Evolutionary conservation across 2,113 vertebrate species (phyloP), one percentile per base, ranked within the genome.

Genomic region (Urocitellus parryii): DNA sequence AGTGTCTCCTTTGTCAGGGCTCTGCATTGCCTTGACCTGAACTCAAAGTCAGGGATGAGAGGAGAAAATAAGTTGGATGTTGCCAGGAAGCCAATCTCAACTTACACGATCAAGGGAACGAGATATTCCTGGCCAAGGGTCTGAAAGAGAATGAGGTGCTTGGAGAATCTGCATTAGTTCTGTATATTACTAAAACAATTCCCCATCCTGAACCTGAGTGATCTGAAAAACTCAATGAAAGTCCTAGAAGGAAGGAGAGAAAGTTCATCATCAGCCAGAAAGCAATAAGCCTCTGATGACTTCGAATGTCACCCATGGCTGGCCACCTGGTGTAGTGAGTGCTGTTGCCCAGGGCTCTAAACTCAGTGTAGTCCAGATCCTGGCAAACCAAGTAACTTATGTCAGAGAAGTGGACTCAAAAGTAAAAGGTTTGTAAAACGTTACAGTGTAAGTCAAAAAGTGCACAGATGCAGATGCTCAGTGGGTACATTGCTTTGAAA

Each of bases 401-500:
- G 83, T 81, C 42, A 56, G 81, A 73, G 39, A 91, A 78, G 25
- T 37, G 6, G 48, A 76, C 61, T 91, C 32, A n/a, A 73, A 93
- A 81, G 92, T 67, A 82, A 85, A 97, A 90, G 20, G 32, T 32
- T 58, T 78, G 82, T 51, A n/a, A 85, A 85, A 88, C 51, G 39
- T 78, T 78, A 81, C 96, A 68, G 39, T 70, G 4, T 39, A 51
- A 89, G 67, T 81, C 85, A 74, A 82, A 91, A 84, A 82, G 32
- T 83, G 24, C 53, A 70, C 22, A 82, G 25, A 63, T 83, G 42
- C 78, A 86, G 48, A 78, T 22, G 14, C 8, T 78, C 74, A 95
- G 48, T 94, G 73, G 34, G 16, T 81, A 90, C 85, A 80, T 45
- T 91, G 45, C 85, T 91, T 88, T 93, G 73, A 72, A 96, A 94